A percentile compares a stretch with the other conserved stretches of the same genome.
These are phyloP conservation scores for Tringa solitaria DNA, from an alignment of 2,113 vertebrate genomes.

Conservation along the genomic window DNA sequence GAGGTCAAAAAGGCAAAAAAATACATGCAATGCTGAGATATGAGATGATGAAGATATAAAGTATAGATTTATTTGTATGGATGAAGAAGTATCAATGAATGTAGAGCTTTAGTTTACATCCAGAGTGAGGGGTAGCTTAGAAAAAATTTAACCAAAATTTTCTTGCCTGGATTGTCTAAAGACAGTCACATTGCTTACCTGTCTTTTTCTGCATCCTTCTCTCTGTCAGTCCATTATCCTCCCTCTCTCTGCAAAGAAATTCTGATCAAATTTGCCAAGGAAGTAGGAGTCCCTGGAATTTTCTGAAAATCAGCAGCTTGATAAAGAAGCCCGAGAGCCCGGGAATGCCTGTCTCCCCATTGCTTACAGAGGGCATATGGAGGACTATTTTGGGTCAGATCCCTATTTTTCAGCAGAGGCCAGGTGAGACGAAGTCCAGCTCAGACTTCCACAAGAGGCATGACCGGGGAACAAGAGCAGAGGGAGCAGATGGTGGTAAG, in stretches of 20 bases:
- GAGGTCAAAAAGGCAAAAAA: neutral
- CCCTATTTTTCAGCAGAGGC: neutral
- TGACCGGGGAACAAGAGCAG: neutral
- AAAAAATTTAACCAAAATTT: neutral
- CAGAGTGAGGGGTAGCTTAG: neutral
- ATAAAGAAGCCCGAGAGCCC: neutral
- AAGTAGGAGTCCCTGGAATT: neutral
- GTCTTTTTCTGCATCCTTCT: neutral
- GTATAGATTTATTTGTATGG: neutral
- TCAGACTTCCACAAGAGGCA: neutral
- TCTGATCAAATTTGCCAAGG: neutral
- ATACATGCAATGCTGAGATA: neutral
- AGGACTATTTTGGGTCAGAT: neutral
- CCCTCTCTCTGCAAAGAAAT: neutral
- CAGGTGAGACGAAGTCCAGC: neutral
- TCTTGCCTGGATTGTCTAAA: neutral
- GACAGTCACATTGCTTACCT: neutral
- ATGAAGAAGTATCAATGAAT: neutral
- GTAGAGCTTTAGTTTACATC: neutral
- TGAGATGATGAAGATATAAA: neutral
- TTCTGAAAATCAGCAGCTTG: neutral
- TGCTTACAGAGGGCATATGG: neutral
- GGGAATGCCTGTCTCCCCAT: neutral
- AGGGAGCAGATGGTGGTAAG: neutral
- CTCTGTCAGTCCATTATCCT: neutral